Conservation (phyloP, 2,113 vertebrate genomes). For the Garra rufa region DNA sequence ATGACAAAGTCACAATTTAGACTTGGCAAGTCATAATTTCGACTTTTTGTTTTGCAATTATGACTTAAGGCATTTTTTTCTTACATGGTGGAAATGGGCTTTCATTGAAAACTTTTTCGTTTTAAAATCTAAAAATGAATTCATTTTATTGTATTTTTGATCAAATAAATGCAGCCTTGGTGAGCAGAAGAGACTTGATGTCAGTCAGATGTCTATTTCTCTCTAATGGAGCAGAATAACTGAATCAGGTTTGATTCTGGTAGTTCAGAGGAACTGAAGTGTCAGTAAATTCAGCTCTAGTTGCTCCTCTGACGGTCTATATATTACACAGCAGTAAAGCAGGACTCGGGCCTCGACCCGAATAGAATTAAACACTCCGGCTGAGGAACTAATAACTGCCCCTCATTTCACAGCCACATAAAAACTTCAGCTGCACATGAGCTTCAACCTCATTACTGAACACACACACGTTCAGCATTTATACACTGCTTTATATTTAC, state of each 20-base stretch:
- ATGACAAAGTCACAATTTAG: too few relatives aligned
- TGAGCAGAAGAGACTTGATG: background rate
- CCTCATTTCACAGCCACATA: conserved; percentile 36
- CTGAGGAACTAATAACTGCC: conserved; percentile 41
- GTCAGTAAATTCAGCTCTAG: background rate
- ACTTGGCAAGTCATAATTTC: too few relatives aligned
- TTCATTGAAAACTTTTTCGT: too few relatives aligned
- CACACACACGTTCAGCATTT: background rate
- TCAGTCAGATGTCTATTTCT: background rate
- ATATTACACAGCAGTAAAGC: conserved; percentile 43
- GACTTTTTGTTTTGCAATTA: too few relatives aligned
- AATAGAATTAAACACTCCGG: conserved; percentile 32
- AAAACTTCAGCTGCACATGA: conserved; percentile 46
- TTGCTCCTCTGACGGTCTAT: conserved; percentile 44
- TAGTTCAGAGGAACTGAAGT: background rate
- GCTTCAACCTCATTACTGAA: conserved; percentile 50
- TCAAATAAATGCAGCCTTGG: background rate
- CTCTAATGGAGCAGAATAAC: background rate
- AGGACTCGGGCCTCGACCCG: conserved; percentile 46
- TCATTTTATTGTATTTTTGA: background rate
- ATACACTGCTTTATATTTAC: too few relatives aligned
- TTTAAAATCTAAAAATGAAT: too few relatives aligned
- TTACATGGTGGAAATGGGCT: too few relatives aligned
- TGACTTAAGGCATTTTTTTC: too few relatives aligned
- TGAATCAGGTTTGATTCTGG: too few relatives aligned